Base-by-base conservation (phyloP, 2,113 vertebrate species). In the Fregetta grallaria region DNA sequence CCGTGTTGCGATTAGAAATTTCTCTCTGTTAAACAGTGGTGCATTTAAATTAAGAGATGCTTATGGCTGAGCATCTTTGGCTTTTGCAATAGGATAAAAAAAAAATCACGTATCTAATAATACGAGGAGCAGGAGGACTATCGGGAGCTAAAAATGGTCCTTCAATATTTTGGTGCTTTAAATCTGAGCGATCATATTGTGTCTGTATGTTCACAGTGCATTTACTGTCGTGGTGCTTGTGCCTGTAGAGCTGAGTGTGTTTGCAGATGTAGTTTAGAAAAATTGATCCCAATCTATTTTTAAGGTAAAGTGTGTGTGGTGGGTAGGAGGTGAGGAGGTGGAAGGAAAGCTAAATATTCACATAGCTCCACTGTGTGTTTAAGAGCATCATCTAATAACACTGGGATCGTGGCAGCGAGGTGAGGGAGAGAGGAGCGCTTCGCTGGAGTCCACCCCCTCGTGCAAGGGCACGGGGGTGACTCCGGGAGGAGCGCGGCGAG, bases 281-380 rank as follows among this genome's bases (percentile, higher is more conserved):
- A 84, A 94, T 90, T 53, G 80, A 89, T 97, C 90, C 93, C 86
- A 1, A 62, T 94, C 95, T 96, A 95, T 97, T 97, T 97, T 95
- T 95, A 90, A 94, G 96, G 94, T 63, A 4, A 75, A 92, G 88
- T 93, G 95, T 92, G 96, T 76, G 94, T 68, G 93, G 95, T 52
- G 93, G 93, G 96, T 96, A 76, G 96, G 94, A 93, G 97, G 95
- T 36, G 96, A 96, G 96, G 97, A 96, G 97, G 95, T 93, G 95
- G 97, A 93, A 87, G 95, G 88, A 38, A 94, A 94, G 92, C 96
- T 96, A 97, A 97, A 96, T 97, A 91, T 96, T 97, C 96, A 88
- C 95, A 92, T 66, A 91, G 92, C 96, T 94, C 88, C 55, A 1
- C 91, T 70, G 53, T 50, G 82, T 77, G 76, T 84, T 92, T 29